Percentiles rank a stretch among this genome's conserved stretches.
These are phyloP conservation scores for Pardalotus punctatus DNA, from an alignment of 2,113 vertebrate species.

Conservation along the genomic window DNA sequence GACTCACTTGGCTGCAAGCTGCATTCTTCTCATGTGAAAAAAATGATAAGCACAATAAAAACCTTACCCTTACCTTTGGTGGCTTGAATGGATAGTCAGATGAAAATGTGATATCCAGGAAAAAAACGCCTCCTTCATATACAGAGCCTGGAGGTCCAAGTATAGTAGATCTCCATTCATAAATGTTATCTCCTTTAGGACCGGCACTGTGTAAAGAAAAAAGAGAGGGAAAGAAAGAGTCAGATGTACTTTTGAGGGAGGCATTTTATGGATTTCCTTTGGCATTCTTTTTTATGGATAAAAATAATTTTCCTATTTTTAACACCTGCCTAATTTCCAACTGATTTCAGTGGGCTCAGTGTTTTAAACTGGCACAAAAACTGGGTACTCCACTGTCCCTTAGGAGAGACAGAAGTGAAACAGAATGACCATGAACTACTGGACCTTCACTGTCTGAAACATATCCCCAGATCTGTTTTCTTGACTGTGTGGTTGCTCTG, in stretches of 20 bases:
- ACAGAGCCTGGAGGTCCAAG: slow-evolving; percentile 95
- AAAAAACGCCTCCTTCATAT: slow-evolving; percentile 96
- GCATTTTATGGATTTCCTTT: background rate
- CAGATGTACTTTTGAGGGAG: background rate
- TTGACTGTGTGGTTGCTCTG: background rate
- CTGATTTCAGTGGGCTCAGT: background rate
- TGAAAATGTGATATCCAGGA: slow-evolving; percentile 97
- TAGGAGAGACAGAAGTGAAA: background rate
- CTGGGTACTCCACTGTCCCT: background rate
- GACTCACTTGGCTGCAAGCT: background rate
- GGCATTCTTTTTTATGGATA: background rate
- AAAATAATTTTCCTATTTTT: background rate
- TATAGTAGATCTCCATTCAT: slow-evolving; percentile 98
- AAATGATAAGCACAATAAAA: background rate
- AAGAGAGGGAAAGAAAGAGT: slow-evolving; percentile 6
- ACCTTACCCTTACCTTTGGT: slow-evolving; percentile 86
- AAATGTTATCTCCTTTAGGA: slow-evolving; percentile 97
- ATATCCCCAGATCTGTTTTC: background rate
- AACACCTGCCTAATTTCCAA: background rate
- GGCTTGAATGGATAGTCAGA: slow-evolving; percentile 98
- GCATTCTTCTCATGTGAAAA: background rate
- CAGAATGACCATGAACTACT: background rate
- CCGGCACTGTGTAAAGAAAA: slow-evolving; percentile 80
- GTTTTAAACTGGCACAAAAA: background rate
- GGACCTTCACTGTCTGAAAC: background rate